Evolutionary conservation across 1,140 invertebrate genomes (phyloP).

Genomic region (Drosophila pseudoobscura): DNA sequence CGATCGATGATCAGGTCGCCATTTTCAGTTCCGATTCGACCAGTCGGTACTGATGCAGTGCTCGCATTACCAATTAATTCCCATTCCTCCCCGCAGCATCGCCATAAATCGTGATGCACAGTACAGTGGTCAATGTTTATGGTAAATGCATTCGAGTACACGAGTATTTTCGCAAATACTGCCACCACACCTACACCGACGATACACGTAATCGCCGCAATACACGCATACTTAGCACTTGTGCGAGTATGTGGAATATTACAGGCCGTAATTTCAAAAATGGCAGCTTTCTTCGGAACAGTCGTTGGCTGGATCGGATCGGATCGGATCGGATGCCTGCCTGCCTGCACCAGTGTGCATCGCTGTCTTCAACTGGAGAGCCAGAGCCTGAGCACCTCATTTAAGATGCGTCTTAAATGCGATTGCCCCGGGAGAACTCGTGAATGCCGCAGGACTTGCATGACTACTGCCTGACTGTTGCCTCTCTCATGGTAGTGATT

Average conservation of each 20-base stretch:
- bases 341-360: conserved; percentile 25
- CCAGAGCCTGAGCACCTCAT: conserved; percentile 70
- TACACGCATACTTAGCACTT: conserved; percentile 20
- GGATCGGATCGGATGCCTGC: background rate
- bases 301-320: conserved; percentile 34
- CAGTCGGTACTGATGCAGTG: conserved; percentile 65
- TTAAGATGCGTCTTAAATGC: conserved; percentile 80
- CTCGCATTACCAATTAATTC: conserved; percentile 74
- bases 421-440: conserved; percentile 68
- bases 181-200: conserved; percentile 47
- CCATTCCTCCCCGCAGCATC: conserved; percentile 62
- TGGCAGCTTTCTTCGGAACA: conserved; percentile 60
- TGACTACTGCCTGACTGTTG: conserved; percentile 68
- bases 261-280: conserved; percentile 45
- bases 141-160: conserved; percentile 38
- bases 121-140: conserved; percentile 50
- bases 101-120: conserved; percentile 70
- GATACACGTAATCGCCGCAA: background rate
- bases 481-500: conserved; percentile 17
- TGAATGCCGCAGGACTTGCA: conserved; percentile 77
- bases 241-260: conserved; percentile 2
- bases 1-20: conserved; percentile 75
- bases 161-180: conserved; percentile 20
- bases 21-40: conserved; percentile 72
- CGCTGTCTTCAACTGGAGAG: conserved; percentile 1